Percentiles rank a stretch among this genome's conserved stretches.
Conservation (phyloP, 1,140 invertebrate genomes). For the Eurosta solidaginis region DNA sequence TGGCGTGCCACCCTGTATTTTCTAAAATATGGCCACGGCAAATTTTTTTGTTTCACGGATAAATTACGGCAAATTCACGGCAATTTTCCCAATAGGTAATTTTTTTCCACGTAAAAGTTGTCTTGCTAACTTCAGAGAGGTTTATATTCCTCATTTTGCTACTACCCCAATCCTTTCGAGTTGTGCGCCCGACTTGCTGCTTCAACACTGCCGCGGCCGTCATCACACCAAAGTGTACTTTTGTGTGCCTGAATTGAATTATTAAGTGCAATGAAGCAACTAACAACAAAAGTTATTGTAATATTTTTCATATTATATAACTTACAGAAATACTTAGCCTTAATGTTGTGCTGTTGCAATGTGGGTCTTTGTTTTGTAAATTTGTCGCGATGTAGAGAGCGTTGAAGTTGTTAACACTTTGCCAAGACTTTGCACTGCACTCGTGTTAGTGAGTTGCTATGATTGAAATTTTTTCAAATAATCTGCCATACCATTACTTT, state of each 20-base stretch:
- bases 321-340: background rate
- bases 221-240: background rate
- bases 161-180: background rate
- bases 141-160: no score
- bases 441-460: background rate
- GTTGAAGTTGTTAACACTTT: conserved; percentile 2
- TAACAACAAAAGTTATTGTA: conserved; percentile 15
- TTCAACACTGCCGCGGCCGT: background rate
- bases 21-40: no score
- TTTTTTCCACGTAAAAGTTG: no score
- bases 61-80: no score
- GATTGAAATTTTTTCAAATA: background rate
- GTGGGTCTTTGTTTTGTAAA: background rate
- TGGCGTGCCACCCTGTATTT: no score
- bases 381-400: background rate
- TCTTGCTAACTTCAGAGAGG: no score
- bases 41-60: no score
- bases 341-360: background rate
- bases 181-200: background rate
- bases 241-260: conserved; percentile 6
- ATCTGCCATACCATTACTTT: background rate
- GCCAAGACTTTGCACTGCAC: background rate
- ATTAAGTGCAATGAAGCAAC: conserved; percentile 18
- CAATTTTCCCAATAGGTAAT: no score
- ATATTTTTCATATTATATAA: conserved; percentile 18